phyloP scores from a whole-genome alignment of 2,888 invertebrate species.

The Tetranychus piercei region DNA sequence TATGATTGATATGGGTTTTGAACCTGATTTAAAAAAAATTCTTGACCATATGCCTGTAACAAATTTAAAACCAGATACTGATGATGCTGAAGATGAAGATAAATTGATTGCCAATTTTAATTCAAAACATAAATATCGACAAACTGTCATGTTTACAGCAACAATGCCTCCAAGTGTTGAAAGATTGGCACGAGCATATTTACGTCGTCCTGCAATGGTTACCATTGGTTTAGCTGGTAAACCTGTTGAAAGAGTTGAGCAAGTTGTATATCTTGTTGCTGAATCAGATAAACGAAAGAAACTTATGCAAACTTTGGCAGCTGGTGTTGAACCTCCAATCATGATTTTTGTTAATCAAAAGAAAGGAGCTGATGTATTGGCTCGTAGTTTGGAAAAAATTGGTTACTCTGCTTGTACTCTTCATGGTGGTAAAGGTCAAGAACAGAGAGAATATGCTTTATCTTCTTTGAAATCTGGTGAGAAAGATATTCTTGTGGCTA shows the following conservation, averaged over 20 bases:
- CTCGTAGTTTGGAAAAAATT: constrained; percentile 86
- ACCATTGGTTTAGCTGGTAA: constrained; percentile 92
- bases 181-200: constrained; percentile 75
- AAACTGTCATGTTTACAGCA: constrained; percentile 99
- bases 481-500: constrained; percentile 95
- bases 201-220: constrained; percentile 86
- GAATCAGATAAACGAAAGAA: constrained; percentile 89
- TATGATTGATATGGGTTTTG: constrained; percentile 99
- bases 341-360: constrained; percentile 99
- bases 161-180: constrained; percentile 99
- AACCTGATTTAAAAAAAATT: constrained; percentile 86
- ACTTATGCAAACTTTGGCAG: constrained; percentile 71
- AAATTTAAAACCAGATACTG: constrained; percentile 91
- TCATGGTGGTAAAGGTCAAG: constrained; percentile 99
- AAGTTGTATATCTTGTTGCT: constrained; percentile 82
- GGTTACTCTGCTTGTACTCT: constrained; percentile 90
- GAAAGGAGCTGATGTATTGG: constrained; percentile 94
- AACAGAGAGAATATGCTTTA: constrained; percentile 93
- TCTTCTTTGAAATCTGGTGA: constrained; percentile 84
- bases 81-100: constrained; percentile 87
- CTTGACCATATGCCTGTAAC: constrained; percentile 93
- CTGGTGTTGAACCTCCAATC: constrained; percentile 84
- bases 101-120: constrained; percentile 79
- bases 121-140: constrained; percentile 86
- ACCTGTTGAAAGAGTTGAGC: constrained; percentile 92